Base-by-base conservation (phyloP, 2,888 invertebrate genomes). In the Drosophila demipolita region DNA sequence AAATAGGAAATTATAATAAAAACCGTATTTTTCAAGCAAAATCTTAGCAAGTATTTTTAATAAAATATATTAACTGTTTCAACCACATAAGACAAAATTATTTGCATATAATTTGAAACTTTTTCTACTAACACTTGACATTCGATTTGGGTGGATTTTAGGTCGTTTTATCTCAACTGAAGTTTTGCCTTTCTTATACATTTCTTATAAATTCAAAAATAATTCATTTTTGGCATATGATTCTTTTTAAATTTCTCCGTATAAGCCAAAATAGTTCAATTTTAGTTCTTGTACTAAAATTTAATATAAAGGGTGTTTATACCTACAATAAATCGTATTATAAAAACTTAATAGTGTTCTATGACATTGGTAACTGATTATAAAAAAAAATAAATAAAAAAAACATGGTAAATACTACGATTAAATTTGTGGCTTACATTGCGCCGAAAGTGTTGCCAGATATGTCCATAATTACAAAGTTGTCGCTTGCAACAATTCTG, bases 391-490 rank as follows among this genome's bases (percentile, higher is more conserved):
- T 3, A 15, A 23, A 8, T 23, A 12, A 20, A 32, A 32, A 26
- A 26, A 26, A 5, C 4, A 26, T 23, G 2, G 2, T 23, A 26
- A 26, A 26, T 29, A 12, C 3, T 3, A 50, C 0, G 7, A 52
- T 29, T 29, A 5, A 36, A n/a, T 12, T 29, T 35, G 3, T 23
- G 12, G 45, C 86, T 84, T 87, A 87, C 86, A 75, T 82, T 84
- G 54, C 89, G 78, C 40, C 74, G 78, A 77, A 86, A 88, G 64
- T 86, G 86, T 59, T 88, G 80, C 70, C 75, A 82, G 58, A 87
- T 84, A 74, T 77, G 70, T 61, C 84, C 89, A 80, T 87, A 87
- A 40, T 86, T 88, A 53, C 78, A 88, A 55, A 80, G 82, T 71
- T 77, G 82, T 45, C 73, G 71, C 50, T 74, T 68, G 65, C 84